Conservation (phyloP, 2,888 invertebrate genomes). For the Myopa tessellatipennis region DNA sequence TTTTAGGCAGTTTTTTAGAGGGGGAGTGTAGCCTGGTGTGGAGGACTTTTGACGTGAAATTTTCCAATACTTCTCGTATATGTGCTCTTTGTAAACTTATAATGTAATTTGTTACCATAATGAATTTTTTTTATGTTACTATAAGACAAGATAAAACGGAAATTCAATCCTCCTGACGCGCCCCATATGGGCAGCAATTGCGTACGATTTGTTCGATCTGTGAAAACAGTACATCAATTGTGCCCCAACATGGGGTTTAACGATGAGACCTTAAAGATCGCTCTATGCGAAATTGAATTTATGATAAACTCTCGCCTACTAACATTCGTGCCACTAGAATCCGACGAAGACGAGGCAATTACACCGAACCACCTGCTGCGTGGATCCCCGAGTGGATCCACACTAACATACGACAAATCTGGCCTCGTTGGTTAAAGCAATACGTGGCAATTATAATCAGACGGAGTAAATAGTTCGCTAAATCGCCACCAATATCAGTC, state of each 20-base stretch:
- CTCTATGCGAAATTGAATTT: constrained; percentile 44
- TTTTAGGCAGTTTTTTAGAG: too few species aligned
- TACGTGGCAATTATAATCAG: not conserved
- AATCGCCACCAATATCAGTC: not conserved
- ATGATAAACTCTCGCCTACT: constrained; percentile 44
- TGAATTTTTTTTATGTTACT: too few species aligned
- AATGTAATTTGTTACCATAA: too few species aligned
- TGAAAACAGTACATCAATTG: constrained; percentile 40
- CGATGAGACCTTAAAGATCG: constrained; percentile 43
- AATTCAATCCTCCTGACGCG: too few species aligned
- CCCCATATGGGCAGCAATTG: too few species aligned
- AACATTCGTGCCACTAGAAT: constrained; percentile 46
- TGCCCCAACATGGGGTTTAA: constrained; percentile 42
- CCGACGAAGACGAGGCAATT: constrained; percentile 45
- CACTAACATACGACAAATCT: constrained; percentile 26
- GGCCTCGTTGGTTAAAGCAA: not conserved
- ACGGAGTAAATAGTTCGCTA: not conserved
- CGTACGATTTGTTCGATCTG: constrained; percentile 18
- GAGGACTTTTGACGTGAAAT: too few species aligned
- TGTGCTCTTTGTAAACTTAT: too few species aligned
- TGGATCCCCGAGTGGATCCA: constrained; percentile 44
- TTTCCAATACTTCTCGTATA: too few species aligned
- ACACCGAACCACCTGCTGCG: constrained; percentile 47
- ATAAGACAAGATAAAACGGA: too few species aligned
- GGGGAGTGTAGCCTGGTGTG: too few species aligned